Conservation (phyloP, 2,888 invertebrate genomes). For the Orthonychiurus folsomi region DNA sequence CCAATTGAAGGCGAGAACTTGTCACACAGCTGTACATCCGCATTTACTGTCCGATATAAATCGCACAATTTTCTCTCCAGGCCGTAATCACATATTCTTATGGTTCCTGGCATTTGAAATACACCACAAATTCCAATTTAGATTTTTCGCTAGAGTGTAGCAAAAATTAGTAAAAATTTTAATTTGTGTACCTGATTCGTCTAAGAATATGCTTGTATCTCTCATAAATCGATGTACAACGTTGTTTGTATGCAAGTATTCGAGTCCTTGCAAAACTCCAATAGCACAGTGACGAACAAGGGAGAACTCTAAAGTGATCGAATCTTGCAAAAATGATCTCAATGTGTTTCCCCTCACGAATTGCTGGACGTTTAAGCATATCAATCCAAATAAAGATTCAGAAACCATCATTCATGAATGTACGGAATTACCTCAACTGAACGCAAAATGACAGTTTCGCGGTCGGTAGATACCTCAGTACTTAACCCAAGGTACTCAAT, state of each 20-base stretch:
- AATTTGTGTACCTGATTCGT: constrained; percentile 44
- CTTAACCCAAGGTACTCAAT: constrained; percentile 68
- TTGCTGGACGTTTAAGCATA: constrained; percentile 44
- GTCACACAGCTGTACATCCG: constrained; percentile 19
- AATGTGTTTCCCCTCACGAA: constrained; percentile 45
- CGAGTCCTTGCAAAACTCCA: constrained; percentile 64
- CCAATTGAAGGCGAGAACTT: constrained; percentile 47
- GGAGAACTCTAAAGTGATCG: constrained; percentile 49
- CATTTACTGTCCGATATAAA: constrained; percentile 42
- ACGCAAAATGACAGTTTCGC: not conserved
- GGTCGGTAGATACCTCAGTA: constrained; percentile 49
- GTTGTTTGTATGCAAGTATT: constrained; percentile 69
- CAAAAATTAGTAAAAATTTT: no score
- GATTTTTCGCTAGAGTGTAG: not conserved
- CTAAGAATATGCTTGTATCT: constrained; percentile 63
- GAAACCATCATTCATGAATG: not conserved
- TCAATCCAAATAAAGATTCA: not conserved
- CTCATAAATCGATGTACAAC: constrained; percentile 75
- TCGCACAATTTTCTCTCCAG: constrained; percentile 60
- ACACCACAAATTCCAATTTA: not conserved
- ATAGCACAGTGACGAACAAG: constrained; percentile 58
- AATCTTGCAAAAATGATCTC: constrained; percentile 49
- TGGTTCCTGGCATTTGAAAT: constrained; percentile 45
- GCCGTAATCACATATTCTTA: constrained; percentile 60
- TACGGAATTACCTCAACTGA: not conserved